phyloP scores from a whole-genome alignment of 2,113 vertebrate species.

The Haemorhous mexicanus region DNA sequence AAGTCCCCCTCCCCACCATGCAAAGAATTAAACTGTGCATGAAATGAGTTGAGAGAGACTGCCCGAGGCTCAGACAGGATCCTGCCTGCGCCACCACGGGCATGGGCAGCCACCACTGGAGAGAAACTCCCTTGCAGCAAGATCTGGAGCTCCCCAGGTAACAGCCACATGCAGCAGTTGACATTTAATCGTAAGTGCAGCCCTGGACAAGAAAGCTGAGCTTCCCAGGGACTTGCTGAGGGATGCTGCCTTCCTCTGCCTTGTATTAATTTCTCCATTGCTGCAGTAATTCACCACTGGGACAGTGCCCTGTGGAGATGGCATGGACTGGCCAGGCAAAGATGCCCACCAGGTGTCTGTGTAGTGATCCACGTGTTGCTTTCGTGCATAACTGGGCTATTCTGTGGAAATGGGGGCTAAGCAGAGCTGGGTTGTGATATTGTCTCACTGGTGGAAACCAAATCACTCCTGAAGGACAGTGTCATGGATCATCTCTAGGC shows the following conservation, averaged over 20 bases:
- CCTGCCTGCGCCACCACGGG: background rate
- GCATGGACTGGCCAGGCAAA: background rate
- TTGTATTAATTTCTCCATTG: background rate
- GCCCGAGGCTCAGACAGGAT: background rate
- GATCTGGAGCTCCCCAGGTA: background rate
- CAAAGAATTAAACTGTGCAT: constrained; percentile 24
- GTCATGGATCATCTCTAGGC: background rate
- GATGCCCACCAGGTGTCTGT: accelerated
- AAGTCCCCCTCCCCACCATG: background rate
- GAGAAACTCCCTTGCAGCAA: background rate
- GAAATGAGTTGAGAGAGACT: background rate
- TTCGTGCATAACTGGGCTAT: background rate
- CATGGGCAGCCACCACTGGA: background rate
- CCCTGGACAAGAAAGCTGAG: background rate
- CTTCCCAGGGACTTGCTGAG: background rate
- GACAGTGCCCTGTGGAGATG: background rate
- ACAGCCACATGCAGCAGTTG: background rate
- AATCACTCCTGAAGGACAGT: background rate
- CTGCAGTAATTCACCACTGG: background rate
- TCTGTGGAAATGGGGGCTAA: background rate
- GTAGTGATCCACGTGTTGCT: background rate
- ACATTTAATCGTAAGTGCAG: background rate
- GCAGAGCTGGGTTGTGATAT: background rate
- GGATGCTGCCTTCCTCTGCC: background rate
- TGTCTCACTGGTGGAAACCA: background rate